phyloP scores from a whole-genome alignment of 2,888 invertebrate species.

The Spodoptera picta region DNA sequence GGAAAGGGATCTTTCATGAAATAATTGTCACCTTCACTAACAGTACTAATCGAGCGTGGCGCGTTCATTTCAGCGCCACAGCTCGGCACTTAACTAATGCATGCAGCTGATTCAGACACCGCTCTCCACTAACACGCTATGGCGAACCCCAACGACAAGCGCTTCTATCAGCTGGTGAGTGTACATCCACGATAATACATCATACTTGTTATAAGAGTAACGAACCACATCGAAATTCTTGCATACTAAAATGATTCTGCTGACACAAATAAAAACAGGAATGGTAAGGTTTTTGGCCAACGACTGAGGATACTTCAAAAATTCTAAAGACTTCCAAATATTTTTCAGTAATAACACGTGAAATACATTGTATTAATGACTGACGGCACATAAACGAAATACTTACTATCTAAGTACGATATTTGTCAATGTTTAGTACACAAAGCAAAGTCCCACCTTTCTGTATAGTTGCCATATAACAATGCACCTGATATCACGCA shows the following conservation, averaged over 20 bases:
- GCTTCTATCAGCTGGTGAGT: conserved; percentile 89
- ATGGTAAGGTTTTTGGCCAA: too few relatives aligned
- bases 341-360: too few relatives aligned
- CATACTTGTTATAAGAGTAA: too few relatives aligned
- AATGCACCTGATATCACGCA: conserved; percentile 41
- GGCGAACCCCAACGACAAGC: conserved; percentile 85
- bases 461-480: conserved; percentile 31
- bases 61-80: conserved; percentile 78
- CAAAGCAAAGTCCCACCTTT: conserved; percentile 26
- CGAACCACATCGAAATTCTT: background rate
- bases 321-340: too few relatives aligned
- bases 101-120: conserved; percentile 73
- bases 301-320: too few relatives aligned
- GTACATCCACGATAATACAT: conserved; percentile 11
- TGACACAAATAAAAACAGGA: too few relatives aligned
- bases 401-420: background rate
- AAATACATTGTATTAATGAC: too few relatives aligned
- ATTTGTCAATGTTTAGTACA: conserved; percentile 9
- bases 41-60: conserved; percentile 71
- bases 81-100: conserved; percentile 81
- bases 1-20: conserved; percentile 8
- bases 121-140: conserved; percentile 79
- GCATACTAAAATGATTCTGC: background rate
- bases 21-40: conserved; percentile 59
- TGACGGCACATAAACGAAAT: background rate